Evolutionary conservation across 2,888 invertebrate genomes (phyloP).

Genomic region (Drosophila paramelanica): DNA sequence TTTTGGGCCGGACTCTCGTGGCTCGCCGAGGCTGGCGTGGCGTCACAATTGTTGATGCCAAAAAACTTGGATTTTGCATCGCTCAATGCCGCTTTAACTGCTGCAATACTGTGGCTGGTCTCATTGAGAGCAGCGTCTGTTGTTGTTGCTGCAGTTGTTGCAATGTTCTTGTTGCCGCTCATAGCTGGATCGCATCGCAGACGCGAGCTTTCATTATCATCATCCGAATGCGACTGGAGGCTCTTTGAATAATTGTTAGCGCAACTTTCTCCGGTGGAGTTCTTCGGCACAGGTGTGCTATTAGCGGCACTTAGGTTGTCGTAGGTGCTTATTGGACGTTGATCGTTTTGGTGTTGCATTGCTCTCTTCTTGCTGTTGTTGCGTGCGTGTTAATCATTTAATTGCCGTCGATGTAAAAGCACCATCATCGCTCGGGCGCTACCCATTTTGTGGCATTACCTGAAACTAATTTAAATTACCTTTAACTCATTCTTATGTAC

Average conservation of each 20-base stretch:
- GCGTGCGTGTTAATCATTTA: background rate
- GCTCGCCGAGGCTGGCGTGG: background rate
- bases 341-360: slow-evolving; percentile 76
- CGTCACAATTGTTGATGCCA: slow-evolving; percentile 80
- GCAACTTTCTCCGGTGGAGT: slow-evolving; percentile 12
- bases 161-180: slow-evolving; percentile 7
- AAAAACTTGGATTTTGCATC: slow-evolving; percentile 85
- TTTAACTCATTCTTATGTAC: background rate
- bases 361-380: slow-evolving; percentile 19
- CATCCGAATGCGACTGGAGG: slow-evolving; percentile 3
- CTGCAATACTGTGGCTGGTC: slow-evolving; percentile 81
- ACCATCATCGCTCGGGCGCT: background rate
- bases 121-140: slow-evolving; percentile 63
- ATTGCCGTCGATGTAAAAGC: slow-evolving; percentile 1
- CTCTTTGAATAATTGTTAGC: slow-evolving; percentile 44
- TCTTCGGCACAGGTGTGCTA: slow-evolving; percentile 62
- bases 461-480: slow-evolving; percentile 8
- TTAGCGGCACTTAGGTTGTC: slow-evolving; percentile 80
- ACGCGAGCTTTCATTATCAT: slow-evolving; percentile 12
- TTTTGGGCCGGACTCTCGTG: slow-evolving; percentile 28
- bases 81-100: slow-evolving; percentile 84
- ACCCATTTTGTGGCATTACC: slow-evolving; percentile 30
- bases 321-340: slow-evolving; percentile 84
- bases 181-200: slow-evolving; percentile 1
- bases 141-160: slow-evolving; percentile 24